phyloP scores from a whole-genome alignment of 2,888 invertebrate species.

The Drosophila atripex region DNA sequence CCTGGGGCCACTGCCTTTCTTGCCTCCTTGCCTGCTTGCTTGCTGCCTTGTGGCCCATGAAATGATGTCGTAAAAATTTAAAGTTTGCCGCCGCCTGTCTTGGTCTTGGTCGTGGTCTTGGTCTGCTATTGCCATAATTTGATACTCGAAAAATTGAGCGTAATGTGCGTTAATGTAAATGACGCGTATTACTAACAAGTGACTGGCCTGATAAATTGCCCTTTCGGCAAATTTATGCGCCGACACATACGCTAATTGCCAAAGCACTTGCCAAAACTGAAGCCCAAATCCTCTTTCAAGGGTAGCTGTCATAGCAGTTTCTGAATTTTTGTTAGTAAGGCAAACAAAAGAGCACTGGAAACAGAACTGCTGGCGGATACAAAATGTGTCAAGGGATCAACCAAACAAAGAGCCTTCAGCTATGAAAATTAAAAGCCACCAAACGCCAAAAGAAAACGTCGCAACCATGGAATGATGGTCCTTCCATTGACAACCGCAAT shows the following conservation, averaged over 20 bases:
- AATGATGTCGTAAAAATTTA: conserved; percentile 80
- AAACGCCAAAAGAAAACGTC: conserved; percentile 45
- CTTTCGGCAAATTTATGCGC: conserved; percentile 41
- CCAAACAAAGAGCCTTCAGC: conserved; percentile 44
- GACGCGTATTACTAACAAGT: conserved; percentile 81
- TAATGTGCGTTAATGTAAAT: conserved; percentile 81
- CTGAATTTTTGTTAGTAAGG: conserved; percentile 50
- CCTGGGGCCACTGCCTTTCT: conserved; percentile 2
- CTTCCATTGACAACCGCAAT: conserved; percentile 71
- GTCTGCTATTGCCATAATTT: conserved; percentile 59
- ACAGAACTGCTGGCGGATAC: conserved; percentile 14
- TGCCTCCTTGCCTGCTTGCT: conserved; percentile 1
- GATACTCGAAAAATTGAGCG: conserved; percentile 70
- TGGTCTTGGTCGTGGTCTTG: conserved; percentile 29
- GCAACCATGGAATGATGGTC: conserved; percentile 16
- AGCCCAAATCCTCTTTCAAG: conserved; percentile 9
- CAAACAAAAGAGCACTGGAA: conserved; percentile 13
- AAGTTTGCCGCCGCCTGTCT: conserved; percentile 68
- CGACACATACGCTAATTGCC: conserved; percentile 63
- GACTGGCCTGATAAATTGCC: conserved; percentile 63
- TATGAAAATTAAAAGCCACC: conserved; percentile 67
- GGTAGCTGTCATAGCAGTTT: conserved; percentile 43
- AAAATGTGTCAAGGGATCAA: conserved; percentile 53
- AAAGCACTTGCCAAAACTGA: conserved; percentile 17
- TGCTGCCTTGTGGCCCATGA: conserved; percentile 72